A percentile compares a stretch with the other conserved stretches of the same genome.
Conservation (phyloP, 2,113 vertebrate species). For the Lichenostomus cassidix region DNA sequence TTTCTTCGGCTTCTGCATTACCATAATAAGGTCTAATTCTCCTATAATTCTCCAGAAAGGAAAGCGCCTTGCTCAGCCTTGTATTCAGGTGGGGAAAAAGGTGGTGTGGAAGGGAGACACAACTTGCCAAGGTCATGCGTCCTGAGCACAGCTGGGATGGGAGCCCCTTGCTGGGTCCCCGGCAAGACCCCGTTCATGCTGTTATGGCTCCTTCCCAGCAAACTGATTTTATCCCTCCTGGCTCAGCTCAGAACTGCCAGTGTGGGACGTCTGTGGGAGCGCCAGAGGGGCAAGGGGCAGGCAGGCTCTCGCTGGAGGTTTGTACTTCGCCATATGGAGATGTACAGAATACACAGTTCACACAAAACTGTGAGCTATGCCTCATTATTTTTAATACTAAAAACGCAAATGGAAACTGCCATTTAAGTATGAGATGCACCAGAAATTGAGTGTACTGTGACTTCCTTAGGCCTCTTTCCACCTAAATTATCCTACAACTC, state of each 20-base stretch:
- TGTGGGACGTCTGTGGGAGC: not conserved
- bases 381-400: not conserved
- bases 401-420: not conserved
- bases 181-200: not conserved
- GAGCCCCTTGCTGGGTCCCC: not conserved
- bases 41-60: not conserved
- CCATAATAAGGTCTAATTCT: not conserved
- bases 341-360: not conserved
- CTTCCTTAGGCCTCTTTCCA: not conserved
- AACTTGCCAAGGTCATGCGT: accelerated
- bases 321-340: not conserved
- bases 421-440: not conserved
- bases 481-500: not conserved
- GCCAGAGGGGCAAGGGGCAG: not conserved
- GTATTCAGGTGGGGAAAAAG: not conserved
- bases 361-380: not conserved
- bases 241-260: not conserved
- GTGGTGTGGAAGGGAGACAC: not conserved
- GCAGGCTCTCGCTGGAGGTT: accelerated
- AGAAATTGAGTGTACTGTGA: not conserved
- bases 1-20: not conserved
- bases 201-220: not conserved
- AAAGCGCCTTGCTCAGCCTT: not conserved
- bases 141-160: accelerated
- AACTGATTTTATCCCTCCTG: not conserved